phyloP scores from a whole-genome alignment of 92 coral and sea anemone species.

The Diadumene lineata region DNA sequence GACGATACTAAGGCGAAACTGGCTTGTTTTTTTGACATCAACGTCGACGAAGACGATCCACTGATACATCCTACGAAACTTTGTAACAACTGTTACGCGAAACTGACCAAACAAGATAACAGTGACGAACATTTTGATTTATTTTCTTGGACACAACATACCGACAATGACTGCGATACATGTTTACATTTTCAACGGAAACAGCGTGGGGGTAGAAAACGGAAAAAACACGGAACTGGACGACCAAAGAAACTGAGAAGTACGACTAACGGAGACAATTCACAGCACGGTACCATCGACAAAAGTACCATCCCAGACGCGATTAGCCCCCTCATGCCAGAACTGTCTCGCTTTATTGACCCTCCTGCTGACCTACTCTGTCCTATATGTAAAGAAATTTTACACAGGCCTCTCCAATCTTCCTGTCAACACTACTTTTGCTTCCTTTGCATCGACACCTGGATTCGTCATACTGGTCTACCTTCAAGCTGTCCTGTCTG shows the following conservation, averaged over 20 bases:
- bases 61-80: not conserved
- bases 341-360: not conserved
- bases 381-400: conserved; percentile 18
- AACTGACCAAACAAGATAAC: not conserved
- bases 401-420: conserved; percentile 12
- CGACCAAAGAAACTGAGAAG: not conserved
- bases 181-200: not conserved
- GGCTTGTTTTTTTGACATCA: not conserved
- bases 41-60: not conserved
- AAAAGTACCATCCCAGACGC: conserved; percentile 6
- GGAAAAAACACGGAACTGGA: not conserved
- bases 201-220: conserved; percentile 7
- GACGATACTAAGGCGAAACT: not conserved
- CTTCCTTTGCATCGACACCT: not conserved
- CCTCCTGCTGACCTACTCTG: conserved; percentile 20
- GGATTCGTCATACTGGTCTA: conserved; percentile 8
- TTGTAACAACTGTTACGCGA: conserved; percentile 12
- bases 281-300: not conserved
- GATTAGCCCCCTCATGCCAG: not conserved
- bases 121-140: not conserved
- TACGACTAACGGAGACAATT: not conserved
- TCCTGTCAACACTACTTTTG: conserved; percentile 14
- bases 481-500: conserved; percentile 21
- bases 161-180: not conserved
- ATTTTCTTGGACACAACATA: not conserved